A percentile compares a stretch with the other conserved stretches of the same genome.
Conservation (phyloP, 2,113 vertebrate genomes). For the Phycodurus eques region DNA sequence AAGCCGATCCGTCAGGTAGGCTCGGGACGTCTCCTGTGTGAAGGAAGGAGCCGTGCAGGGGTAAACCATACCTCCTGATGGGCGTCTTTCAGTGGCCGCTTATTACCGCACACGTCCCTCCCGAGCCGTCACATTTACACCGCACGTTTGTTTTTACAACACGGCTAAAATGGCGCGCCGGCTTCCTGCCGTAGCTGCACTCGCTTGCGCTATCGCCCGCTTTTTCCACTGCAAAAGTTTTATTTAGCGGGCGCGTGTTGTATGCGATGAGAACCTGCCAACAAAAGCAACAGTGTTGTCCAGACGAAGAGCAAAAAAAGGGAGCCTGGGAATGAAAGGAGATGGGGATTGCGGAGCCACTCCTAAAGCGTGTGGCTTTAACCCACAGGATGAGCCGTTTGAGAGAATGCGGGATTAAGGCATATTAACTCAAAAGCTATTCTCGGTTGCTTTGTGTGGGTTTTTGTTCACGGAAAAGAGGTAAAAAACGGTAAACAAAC, state of each 20-base stretch:
- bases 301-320: conserved; percentile 29
- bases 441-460: conserved; percentile 57
- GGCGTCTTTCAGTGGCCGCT: conserved; percentile 53
- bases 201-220: conserved; percentile 41
- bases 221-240: conserved; percentile 59
- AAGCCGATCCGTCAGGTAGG: conserved; percentile 63
- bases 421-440: conserved; percentile 63
- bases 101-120: conserved; percentile 29
- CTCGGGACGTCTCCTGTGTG: conserved; percentile 26
- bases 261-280: conserved; percentile 37
- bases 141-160: conserved; percentile 61
- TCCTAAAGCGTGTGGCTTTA: conserved; percentile 41
- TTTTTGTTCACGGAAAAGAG: conserved; percentile 60
- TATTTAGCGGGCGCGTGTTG: conserved; percentile 48
- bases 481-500: conserved; percentile 57
- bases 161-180: conserved; percentile 33
- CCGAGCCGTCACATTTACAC: conserved; percentile 40
- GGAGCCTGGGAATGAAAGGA: conserved; percentile 28
- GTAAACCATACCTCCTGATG: conserved; percentile 60
- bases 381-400: conserved; percentile 49
- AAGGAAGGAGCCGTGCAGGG: conserved; percentile 33
- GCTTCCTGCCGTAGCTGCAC: conserved; percentile 24
- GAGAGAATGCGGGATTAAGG: conserved; percentile 46
- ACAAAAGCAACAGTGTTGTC: conserved; percentile 47
- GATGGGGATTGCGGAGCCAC: conserved; percentile 35